Evolutionary conservation across 2,113 vertebrate genomes (phyloP), one percentile per base, ranked within the genome.

Genomic region (Dromiciops gliroides): DNA sequence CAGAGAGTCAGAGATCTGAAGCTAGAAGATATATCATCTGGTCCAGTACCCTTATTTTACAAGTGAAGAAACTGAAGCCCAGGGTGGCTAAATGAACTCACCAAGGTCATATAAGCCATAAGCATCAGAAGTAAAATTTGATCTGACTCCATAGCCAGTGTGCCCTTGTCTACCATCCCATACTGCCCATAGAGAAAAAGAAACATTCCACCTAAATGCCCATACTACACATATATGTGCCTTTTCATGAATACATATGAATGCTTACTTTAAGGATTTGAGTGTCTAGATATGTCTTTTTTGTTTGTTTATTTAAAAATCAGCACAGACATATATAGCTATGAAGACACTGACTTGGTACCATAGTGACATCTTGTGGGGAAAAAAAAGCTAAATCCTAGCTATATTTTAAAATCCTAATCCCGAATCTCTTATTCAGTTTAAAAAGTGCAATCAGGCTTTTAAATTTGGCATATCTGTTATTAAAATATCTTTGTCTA

Each of bases 281-380:
- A 26, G 28, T 60, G 19, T n/a, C 51, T 50, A 52, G 37, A 1
- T 56, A 8, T 48, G 49, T 75, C 3, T 88, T 95, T 92, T 93
- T 51, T 47, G 25, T 91, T 56, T 90, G 37, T 52, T 90, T 53
- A 24, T 94, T 92, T 0, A 22, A 90, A 95, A 96, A 56, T 93
- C 96, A 95, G 95, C 50, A 75, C n/a, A 48, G 93, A 98, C 52
- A 98, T 97, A 97, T 97, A 51, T 10, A 95, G 56, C 31, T 89
- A 12, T 90, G 91, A 89, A 10, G 51, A 0, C 93, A 89, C 94
- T 97, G n/a, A n/a, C n/a, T n/a, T n/a, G 60, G 91, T 97, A 92
- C 91, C 96, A 95, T 56, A 97, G 97, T 97, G 97, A 97, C 97
- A 98, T 95, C 96, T 98, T 95, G 94, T 97, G 97, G 97, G 94